These are phyloP conservation scores for Passerina amoena DNA, from an alignment of 2,113 vertebrate genomes.

Conservation along the genomic window DNA sequence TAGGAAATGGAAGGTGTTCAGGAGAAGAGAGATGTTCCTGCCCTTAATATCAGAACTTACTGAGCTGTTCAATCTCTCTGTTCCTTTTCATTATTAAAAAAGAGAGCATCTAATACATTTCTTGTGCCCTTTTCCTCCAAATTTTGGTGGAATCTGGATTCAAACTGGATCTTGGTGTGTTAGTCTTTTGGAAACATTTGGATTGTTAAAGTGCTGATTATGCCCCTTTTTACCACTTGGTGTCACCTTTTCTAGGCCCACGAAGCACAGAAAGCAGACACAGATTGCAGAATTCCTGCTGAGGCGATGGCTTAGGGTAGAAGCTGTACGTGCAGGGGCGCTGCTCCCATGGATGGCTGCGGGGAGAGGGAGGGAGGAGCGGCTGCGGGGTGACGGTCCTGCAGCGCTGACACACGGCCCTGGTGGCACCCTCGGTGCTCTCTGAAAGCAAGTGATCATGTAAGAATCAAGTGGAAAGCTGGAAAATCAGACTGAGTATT, in stretches of 20 bases:
- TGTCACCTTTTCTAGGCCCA: not conserved
- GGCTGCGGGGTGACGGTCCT: no score
- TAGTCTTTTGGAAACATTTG: not conserved
- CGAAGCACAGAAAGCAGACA: fast-evolving
- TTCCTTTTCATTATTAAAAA: not conserved
- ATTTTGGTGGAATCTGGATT: not conserved
- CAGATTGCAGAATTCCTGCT: fast-evolving
- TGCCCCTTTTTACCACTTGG: conserved; percentile 14
- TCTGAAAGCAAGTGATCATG: not conserved
- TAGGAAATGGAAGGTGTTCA: fast-evolving
- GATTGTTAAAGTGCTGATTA: not conserved
- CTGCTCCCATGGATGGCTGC: fast-evolving
- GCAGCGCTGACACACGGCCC: fast-evolving
- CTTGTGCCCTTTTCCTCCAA: not conserved
- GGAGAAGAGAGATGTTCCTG: not conserved
- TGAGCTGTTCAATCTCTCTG: not conserved
- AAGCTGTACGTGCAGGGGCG: fast-evolving
- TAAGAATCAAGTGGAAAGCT: not conserved
- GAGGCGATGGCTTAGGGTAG: fast-evolving
- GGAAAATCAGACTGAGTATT: not conserved
- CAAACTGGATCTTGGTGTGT: fast-evolving
- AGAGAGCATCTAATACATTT: not conserved
- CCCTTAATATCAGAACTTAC: fast-evolving
- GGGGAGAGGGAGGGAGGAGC: not conserved
- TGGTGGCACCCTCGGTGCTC: not conserved